Base-by-base conservation (phyloP, 2,113 vertebrate species). In the Chionis minor region DNA sequence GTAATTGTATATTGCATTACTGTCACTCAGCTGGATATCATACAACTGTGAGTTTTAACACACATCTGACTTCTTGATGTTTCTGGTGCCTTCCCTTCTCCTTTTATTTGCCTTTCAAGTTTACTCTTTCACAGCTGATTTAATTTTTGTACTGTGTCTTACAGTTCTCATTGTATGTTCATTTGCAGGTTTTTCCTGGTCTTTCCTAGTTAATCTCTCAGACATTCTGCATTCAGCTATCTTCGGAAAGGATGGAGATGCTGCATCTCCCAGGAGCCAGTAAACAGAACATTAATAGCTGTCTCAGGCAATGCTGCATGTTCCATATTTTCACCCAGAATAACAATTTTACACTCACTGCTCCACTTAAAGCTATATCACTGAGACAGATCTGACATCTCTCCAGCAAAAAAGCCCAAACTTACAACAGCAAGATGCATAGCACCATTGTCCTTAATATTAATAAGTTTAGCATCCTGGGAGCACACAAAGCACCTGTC, bases 321-420 rank as follows among this genome's bases (percentile, higher is more conserved):
- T 63, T 92, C 61, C 69, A 40, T 84, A 93, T 96, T 95, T 97
- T 96, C 77, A 81, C 65, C 56, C 44, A 81, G 75, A 88, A 91
- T 79, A 95, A 86, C 47, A 93, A 79, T 88, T 95, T 93, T 83
- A 35, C 27, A 79, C 21, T 93, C 1, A 0, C 75, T 88, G 63
- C 38, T 88, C 59, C 61, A 44, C 83, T 95, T 88, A 81, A 81
- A 96, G 72, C 56, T 91, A 12, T 71, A 72, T 86, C 80, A 81
- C 30, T 52, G 61, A 81, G 69, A 59, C 69, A 90, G 63, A 45
- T 88, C 23, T 90, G 92, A 71, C 75, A 90, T 63, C 16, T 77
- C 32, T 71, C 28, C 79, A 90, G 82, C 14, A 81, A 71, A 86
- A 87, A 90, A 63, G 18, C 22, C n/a, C 63, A 35, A 40, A 67